Percentiles rank a stretch among this genome's conserved stretches.
Conservation (phyloP, 2,113 vertebrate genomes). For the Anarhynchus alexandrinus region DNA sequence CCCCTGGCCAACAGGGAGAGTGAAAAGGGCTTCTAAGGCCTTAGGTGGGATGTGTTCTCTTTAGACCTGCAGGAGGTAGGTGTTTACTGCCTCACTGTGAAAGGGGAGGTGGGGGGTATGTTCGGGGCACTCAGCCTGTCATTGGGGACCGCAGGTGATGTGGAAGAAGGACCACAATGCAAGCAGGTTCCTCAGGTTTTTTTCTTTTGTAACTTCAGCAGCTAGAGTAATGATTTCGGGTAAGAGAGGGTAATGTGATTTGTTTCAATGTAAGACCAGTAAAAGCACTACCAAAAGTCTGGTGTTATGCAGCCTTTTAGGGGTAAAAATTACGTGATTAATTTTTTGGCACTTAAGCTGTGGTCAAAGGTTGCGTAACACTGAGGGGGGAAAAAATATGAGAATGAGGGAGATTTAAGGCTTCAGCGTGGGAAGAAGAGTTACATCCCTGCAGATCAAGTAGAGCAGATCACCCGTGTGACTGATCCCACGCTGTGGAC, state of each 20-base stretch:
- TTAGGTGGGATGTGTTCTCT: not conserved
- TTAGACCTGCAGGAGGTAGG: not conserved
- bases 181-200: not conserved
- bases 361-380: not conserved
- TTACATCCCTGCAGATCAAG: not conserved
- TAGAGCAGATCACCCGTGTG: not conserved
- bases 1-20: not conserved
- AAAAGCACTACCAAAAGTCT: not conserved
- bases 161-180: not conserved
- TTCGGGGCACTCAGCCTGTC: not conserved
- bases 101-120: no score
- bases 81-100: not conserved
- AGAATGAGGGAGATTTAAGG: not conserved
- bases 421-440: not conserved
- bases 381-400: not conserved
- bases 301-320: not conserved
- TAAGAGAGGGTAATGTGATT: not conserved
- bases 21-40: not conserved
- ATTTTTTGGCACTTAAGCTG: not conserved
- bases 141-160: not conserved
- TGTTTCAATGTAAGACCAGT: not conserved
- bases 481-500: not conserved
- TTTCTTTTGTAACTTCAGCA: not conserved
- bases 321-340: not conserved
- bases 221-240: not conserved